Evolutionary conservation across 1,140 invertebrate species (phyloP).

Genomic region (Ceratina japonica): DNA sequence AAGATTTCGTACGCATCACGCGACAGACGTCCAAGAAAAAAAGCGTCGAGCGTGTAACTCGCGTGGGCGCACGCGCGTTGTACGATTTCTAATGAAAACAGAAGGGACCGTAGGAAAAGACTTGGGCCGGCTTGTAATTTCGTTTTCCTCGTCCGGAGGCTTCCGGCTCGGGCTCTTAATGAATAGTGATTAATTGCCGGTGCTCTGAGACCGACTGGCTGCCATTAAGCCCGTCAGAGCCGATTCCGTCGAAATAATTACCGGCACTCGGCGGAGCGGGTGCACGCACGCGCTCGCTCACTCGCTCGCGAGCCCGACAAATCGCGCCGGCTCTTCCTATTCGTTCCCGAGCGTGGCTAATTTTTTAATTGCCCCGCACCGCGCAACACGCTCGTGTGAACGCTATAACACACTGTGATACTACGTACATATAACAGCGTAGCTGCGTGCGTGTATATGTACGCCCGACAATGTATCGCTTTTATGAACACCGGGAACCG

Average conservation of each 20-base stretch:
- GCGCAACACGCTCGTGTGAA: constrained; percentile 41
- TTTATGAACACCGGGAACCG: background rate
- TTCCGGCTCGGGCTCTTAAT: constrained; percentile 67
- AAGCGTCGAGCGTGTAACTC: background rate
- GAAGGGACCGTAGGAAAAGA: constrained; percentile 54
- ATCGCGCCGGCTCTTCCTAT: constrained; percentile 50
- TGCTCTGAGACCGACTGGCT: constrained; percentile 66
- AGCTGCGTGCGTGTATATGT: too few relatives aligned
- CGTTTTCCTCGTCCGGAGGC: constrained; percentile 62
- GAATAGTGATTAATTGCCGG: constrained; percentile 71
- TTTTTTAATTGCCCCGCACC: constrained; percentile 59
- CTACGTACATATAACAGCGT: constrained; percentile 54
- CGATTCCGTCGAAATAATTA: constrained; percentile 71
- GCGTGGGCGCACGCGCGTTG: constrained; percentile 13
- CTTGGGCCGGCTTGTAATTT: constrained; percentile 63
- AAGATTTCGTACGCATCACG: background rate
- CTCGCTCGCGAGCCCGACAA: constrained; percentile 32
- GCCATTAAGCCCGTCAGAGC: constrained; percentile 69
- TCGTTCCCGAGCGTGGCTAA: constrained; percentile 57
- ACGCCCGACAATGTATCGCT: background rate
- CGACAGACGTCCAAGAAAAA: background rate
- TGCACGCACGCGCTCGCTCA: constrained; percentile 32
- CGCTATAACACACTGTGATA: constrained; percentile 25
- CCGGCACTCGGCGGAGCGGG: constrained; percentile 55
- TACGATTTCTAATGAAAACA: constrained; percentile 46